Evolutionary conservation across 2,888 invertebrate species (phyloP).

Genomic region (Nomada hirtipes): DNA sequence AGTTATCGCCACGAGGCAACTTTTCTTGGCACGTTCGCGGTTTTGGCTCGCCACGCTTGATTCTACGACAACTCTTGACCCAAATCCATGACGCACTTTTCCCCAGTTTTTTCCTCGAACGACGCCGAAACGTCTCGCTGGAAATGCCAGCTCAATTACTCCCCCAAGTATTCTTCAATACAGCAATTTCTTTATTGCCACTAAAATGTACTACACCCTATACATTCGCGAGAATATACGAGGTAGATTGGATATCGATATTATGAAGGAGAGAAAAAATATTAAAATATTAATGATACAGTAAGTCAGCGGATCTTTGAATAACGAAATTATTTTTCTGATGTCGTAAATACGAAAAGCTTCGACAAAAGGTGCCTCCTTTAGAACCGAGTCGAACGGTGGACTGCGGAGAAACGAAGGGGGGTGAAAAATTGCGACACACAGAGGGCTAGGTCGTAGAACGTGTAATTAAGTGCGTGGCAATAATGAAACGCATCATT

Average conservation of each 20-base stretch:
- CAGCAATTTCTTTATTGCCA: background rate
- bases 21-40: conserved; percentile 71
- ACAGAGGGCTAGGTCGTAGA: conserved; percentile 30
- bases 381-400: conserved; percentile 2
- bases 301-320: background rate
- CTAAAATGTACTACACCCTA: background rate
- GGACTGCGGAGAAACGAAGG: background rate
- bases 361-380: conserved; percentile 7
- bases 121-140: conserved; percentile 27
- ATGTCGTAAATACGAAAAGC: conserved; percentile 12
- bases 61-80: conserved; percentile 65
- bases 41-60: conserved; percentile 63
- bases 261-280: background rate
- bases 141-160: conserved; percentile 13
- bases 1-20: conserved; percentile 65
- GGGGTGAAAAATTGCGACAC: conserved; percentile 6
- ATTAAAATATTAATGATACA: background rate
- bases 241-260: no score
- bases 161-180: background rate
- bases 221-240: no score
- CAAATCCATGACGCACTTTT: conserved; percentile 62
- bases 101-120: background rate
- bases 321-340: background rate
- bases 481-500: conserved; percentile 73
- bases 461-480: conserved; percentile 69